Base-by-base conservation (phyloP, 2,113 vertebrate species). In the Rissa tridactyla region DNA sequence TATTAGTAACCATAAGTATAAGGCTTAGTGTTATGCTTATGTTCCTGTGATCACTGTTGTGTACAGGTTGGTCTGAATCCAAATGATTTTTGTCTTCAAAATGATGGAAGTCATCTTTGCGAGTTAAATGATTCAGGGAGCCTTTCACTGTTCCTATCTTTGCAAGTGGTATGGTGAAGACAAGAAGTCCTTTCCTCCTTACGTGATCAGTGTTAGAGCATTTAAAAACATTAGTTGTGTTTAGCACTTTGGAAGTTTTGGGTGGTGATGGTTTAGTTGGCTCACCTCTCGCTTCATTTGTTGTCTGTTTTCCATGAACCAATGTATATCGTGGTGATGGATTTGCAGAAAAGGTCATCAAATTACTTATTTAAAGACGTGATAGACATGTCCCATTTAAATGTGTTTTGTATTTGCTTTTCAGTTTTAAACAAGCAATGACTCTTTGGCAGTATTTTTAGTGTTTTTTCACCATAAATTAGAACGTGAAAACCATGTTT, bases 131-230 rank as follows among this genome's bases (percentile, higher is more conserved):
- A 54, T 51, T 88, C 3, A 9, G 29, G 17, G 40, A 61, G 7
- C 16, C 12, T 55, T 51, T 13, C 4, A 11, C 40, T 61, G 32
- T 72, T 90, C 10, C 2, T 54, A 1, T 46, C 58, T 83, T 83
- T 78, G 40, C 25, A 32, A 51, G 14, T 62, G 15, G 0, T 83
- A 1, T 62, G 23, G 3, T 83, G 36, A 54, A 66, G 55, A 19
- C 60, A 49, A 44, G 49, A 40, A 61, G 36, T 60, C 34, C 40
- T 77, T 57, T 38, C 13, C 19, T 42, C 4, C 15, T 27, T 27
- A 2, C 5, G 0, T 76, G 44, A 38, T 65, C 4, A 5, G 19
- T 36, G 20, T 62, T 26, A 70, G 34, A 40, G 21, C 1, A 0
- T 25, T 90, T 57, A 49, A 54, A 76, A 75, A 58, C 11, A 10